Percentiles rank a stretch among this genome's conserved stretches.
Conservation (phyloP, 2,888 invertebrate genomes). For the Ophioninae sp. region DNA sequence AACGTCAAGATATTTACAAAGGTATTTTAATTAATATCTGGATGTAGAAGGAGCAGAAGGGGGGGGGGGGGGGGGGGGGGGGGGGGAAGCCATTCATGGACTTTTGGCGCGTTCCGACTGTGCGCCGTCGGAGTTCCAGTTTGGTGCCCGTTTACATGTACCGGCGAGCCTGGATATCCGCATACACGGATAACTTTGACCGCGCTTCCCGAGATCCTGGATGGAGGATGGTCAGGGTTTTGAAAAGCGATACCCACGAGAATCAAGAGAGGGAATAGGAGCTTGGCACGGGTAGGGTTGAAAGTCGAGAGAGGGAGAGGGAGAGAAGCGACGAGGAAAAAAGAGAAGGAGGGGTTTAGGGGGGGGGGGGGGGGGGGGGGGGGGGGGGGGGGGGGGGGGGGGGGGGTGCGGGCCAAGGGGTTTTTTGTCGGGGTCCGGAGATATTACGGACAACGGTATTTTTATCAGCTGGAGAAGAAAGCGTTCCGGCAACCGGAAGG, state of each 20-base stretch:
- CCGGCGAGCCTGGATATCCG: neutral
- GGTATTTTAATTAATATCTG: constrained; percentile 52
- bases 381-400: neutral
- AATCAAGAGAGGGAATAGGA: constrained; percentile 41
- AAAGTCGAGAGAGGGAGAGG: too few relatives aligned
- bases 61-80: too few relatives aligned
- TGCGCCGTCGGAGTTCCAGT: neutral
- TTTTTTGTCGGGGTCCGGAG: constrained; percentile 27
- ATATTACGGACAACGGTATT: constrained; percentile 59
- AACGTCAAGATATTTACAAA: constrained; percentile 20
- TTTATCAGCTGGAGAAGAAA: constrained; percentile 59
- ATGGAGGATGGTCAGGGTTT: constrained; percentile 57
- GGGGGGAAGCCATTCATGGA: constrained; percentile 14
- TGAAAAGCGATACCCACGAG: constrained; percentile 65
- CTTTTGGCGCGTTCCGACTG: neutral
- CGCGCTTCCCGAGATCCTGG: constrained; percentile 23
- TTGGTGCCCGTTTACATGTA: neutral
- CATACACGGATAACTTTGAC: constrained; percentile 8
- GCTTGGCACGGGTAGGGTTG: too few relatives aligned
- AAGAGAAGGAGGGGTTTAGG: constrained; percentile 8
- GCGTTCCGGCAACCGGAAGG: constrained; percentile 42
- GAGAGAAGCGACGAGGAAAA: too few relatives aligned
- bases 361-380: neutral
- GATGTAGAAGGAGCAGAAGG: constrained; percentile 43
- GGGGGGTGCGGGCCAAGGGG: neutral